Evolutionary conservation across 2,797 vertebrate species (phyloP).

Genomic region (Coluber constrictor): DNA sequence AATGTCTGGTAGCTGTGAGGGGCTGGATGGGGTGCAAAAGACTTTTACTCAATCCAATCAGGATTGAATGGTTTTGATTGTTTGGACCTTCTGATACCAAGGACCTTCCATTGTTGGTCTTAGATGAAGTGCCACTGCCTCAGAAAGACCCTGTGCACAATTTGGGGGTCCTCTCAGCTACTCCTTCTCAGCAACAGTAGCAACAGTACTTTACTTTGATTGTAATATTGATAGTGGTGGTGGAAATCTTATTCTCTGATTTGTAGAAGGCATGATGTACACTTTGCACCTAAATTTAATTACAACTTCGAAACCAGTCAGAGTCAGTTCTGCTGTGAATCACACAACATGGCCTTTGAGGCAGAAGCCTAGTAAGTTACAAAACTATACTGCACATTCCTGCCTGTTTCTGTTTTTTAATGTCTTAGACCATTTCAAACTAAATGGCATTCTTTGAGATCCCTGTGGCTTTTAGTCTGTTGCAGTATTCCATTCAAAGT

Average conservation of each 20-base stretch:
- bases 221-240: not conserved
- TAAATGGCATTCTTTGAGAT: constrained; percentile 22
- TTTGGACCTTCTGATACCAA: not conserved
- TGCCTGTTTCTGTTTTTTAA: constrained; percentile 15
- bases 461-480: constrained; percentile 33
- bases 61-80: not conserved
- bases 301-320: not conserved
- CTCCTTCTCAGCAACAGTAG: not conserved
- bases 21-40: not conserved
- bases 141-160: not conserved
- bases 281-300: not conserved
- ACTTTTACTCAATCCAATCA: not conserved
- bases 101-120: not conserved
- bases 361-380: constrained; percentile 23
- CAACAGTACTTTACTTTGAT: not conserved
- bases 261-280: not conserved
- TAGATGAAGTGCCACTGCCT: not conserved
- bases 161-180: not conserved
- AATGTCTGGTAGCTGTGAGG: not conserved
- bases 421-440: constrained; percentile 7
- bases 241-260: not conserved
- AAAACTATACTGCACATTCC: constrained; percentile 5
- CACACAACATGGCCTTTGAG: not conserved
- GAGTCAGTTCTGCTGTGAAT: not conserved
- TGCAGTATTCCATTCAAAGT: not conserved